These are phyloP conservation scores for Cyanistes caeruleus DNA, from an alignment of 2,113 vertebrate genomes.

Conservation along the genomic window DNA sequence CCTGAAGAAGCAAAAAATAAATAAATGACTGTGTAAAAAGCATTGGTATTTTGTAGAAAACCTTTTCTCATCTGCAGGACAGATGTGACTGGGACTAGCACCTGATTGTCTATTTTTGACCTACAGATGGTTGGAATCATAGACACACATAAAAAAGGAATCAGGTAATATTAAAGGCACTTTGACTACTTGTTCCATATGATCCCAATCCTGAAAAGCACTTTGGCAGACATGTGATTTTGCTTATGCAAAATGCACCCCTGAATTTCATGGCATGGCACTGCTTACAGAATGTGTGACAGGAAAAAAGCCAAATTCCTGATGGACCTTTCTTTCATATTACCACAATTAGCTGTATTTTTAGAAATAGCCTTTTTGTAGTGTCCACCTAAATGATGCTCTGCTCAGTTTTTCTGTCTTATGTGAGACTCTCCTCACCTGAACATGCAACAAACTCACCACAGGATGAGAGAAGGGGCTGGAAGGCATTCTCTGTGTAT, in stretches of 20 bases:
- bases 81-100: conserved; percentile 28
- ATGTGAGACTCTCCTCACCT: neutral
- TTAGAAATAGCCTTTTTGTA: neutral
- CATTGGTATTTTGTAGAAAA: neutral
- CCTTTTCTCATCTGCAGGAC: conserved; percentile 34
- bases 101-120: conserved; percentile 56
- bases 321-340: neutral
- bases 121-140: conserved; percentile 52
- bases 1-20: neutral
- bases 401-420: neutral
- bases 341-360: neutral
- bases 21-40: conserved; percentile 5
- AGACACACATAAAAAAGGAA: conserved; percentile 45
- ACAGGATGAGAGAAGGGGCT: neutral
- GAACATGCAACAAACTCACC: neutral
- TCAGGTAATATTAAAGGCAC: conserved; percentile 58
- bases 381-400: neutral
- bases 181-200: conserved; percentile 62
- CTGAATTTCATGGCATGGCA: neutral
- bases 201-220: conserved; percentile 16
- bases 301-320: neutral
- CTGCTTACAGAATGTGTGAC: neutral
- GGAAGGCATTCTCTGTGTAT: neutral
- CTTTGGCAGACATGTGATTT: conserved; percentile 2
- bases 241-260: neutral